Evolutionary conservation across 1,140 invertebrate species (phyloP), one percentile per base, ranked within the genome.

Genomic region (Chironomus tepperi): DNA sequence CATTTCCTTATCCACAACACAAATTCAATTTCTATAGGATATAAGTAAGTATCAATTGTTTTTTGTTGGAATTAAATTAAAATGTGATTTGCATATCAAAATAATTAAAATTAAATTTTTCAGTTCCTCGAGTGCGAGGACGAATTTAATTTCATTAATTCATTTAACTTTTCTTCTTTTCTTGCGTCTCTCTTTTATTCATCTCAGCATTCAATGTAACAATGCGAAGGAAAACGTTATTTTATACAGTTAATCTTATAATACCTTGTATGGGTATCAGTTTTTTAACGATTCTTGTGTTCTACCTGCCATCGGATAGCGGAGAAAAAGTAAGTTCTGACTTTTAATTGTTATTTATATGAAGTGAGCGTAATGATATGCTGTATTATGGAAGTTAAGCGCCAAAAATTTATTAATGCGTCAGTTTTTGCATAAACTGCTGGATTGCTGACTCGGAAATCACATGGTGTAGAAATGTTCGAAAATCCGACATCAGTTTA

Each of bases 281-380:
- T 43, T 99, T 99, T 84, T 91, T 99, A 76, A 98, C 98, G 74
- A 94, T 99, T 64, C 88, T 99, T 76, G 97, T 98, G 34, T 99
- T 99, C 86, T 99, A 99, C 83, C 84, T 99, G 80, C 98, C 98
- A 76, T 98, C 97, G 75, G 97, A 99, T 84, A 97, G 95, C 82
- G 97, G 98, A 77, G 98, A 99, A 87, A 98, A 99, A 89, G 96
- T 99, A 84, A 89, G 86, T 77, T 34, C 5, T 34, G 24, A 34
- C 24, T 34, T 34, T 34, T 34, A 5, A 34, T 34, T 34, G 24
- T 34, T 34, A 34, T 34, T 34, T 34, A 34, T 34, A 2, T 34
- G 2, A 34, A 34, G 5, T 34, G 2, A 2, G 24, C 24, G 5
- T 34, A 5, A 34, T 34, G 5, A 2, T 34, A 34, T 34, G 24